Evolutionary conservation across 2,888 invertebrate species (phyloP).

Genomic region (Drosophila merina): DNA sequence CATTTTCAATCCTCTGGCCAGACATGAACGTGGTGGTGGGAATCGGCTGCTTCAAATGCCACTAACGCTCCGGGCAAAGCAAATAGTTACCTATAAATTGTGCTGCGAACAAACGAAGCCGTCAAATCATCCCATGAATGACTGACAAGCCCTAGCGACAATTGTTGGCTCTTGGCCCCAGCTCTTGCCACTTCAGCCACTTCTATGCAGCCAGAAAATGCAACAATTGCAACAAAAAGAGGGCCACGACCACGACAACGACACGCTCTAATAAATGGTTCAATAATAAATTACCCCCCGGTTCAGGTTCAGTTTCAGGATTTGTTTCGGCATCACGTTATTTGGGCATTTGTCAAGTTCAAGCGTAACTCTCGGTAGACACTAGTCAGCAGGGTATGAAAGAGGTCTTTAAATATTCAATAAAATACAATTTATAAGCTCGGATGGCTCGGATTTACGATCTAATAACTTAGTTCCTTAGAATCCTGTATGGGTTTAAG

Average conservation of each 20-base stretch:
- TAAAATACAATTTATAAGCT: too few species aligned
- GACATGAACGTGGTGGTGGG: constrained; percentile 60
- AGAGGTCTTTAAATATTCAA: not conserved
- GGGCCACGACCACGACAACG: constrained; percentile 42
- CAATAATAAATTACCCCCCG: constrained; percentile 71
- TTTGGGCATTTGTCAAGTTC: constrained; percentile 78
- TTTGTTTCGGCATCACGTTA: constrained; percentile 72
- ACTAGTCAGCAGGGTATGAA: constrained; percentile 45
- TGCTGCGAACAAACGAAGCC: constrained; percentile 56
- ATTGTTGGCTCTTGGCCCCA: constrained; percentile 55
- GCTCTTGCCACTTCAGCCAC: constrained; percentile 19
- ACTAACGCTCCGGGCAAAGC: constrained; percentile 48
- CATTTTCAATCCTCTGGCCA: constrained; percentile 31
- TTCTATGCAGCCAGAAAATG: constrained; percentile 3
- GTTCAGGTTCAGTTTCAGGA: constrained; percentile 46
- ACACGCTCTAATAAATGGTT: constrained; percentile 76
- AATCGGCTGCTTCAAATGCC: constrained; percentile 68
- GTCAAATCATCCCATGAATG: constrained; percentile 63
- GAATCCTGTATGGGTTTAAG: too few species aligned
- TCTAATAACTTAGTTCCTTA: too few species aligned
- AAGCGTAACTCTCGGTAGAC: constrained; percentile 63
- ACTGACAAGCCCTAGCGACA: constrained; percentile 71
- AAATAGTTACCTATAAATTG: constrained; percentile 69
- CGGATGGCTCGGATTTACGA: too few species aligned
- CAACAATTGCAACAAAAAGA: constrained; percentile 6